Evolutionary conservation across 2,113 vertebrate species (phyloP).

Genomic region (Addax nasomaculatus): DNA sequence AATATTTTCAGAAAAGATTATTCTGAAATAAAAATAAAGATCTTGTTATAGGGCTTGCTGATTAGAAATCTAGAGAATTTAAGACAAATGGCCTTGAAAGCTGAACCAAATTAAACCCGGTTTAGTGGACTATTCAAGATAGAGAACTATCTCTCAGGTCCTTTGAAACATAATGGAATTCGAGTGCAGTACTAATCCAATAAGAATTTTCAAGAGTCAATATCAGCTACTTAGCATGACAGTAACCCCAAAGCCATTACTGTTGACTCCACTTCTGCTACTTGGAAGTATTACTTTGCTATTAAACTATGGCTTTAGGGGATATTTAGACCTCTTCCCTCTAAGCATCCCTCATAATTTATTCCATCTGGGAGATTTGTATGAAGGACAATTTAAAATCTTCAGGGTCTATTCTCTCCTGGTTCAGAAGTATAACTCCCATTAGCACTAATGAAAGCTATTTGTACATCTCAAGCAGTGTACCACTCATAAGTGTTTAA

Average conservation of each 20-base stretch:
- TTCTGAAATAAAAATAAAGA: not conserved
- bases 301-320: conserved; percentile 49
- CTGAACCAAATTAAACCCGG: conserved; percentile 8
- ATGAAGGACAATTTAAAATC: conserved; percentile 33
- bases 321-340: not conserved
- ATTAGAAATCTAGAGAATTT: conserved; percentile 15
- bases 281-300: not conserved
- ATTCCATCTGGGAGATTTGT: conserved; percentile 52
- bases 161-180: conserved; percentile 32
- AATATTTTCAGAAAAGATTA: not conserved
- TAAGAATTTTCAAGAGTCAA: conserved; percentile 43
- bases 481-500: not conserved
- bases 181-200: conserved; percentile 7
- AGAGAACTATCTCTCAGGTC: not conserved
- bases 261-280: not conserved
- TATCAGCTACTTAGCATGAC: conserved; percentile 28
- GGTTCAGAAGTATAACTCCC: not conserved
- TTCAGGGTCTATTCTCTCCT: conserved; percentile 21
- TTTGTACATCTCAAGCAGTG: conserved; percentile 14
- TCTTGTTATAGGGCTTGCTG: not conserved
- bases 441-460: conserved; percentile 49
- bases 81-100: conserved; percentile 27
- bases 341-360: conserved; percentile 31
- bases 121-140: not conserved
- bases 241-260: not conserved